Evolutionary conservation across 1,140 invertebrate species (phyloP), one percentile per base, ranked within the genome.

Genomic region (Papilio polytes): DNA sequence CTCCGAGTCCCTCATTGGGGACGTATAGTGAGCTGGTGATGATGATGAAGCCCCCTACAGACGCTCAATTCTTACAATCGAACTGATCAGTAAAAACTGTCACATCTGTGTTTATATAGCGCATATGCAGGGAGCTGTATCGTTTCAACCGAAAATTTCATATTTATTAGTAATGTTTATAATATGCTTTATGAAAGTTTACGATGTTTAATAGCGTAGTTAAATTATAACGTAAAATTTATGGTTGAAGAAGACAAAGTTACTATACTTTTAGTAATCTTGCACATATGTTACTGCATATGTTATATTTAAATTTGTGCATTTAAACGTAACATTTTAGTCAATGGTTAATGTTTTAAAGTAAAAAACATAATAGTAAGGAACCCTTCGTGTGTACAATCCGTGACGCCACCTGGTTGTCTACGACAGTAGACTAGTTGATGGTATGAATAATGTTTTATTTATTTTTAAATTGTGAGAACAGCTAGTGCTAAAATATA

Each of bases 331-430:
- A 70, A 70, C 10, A 15, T 66, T 66, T 66, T 70, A 70, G 63
- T 70, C 12, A 70, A 18, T 31, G 63, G 63, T 70, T 20, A 26
- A 26, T 59, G 56, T n/a, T 59, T 31, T 70, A 31, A 70, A 70
- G 63, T 70, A 70, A 70, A 70, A 15, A 12, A 6, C 12, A 18
- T 31, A 70, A 12, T 70, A 12, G 63, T 70, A 31, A 70, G 26
- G 4, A 26, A 48, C 4, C 63, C 63, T 13, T 31, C 63, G 26
- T 36, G 63, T 70, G 63, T 70, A 70, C 26, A 70, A 15, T 31
- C 63, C 63, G 63, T 70, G 15, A 70, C 63, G 63, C 63, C 63
- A 70, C 63, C 63, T 70, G 63, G 22, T 31, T 26, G 22, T 15
- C 13, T 15, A 13, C 18, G 63, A 31, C 15, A 7, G 26, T 22